Evolutionary conservation across 2,888 invertebrate species (phyloP).

Genomic region (Drosophila glabriapex): DNA sequence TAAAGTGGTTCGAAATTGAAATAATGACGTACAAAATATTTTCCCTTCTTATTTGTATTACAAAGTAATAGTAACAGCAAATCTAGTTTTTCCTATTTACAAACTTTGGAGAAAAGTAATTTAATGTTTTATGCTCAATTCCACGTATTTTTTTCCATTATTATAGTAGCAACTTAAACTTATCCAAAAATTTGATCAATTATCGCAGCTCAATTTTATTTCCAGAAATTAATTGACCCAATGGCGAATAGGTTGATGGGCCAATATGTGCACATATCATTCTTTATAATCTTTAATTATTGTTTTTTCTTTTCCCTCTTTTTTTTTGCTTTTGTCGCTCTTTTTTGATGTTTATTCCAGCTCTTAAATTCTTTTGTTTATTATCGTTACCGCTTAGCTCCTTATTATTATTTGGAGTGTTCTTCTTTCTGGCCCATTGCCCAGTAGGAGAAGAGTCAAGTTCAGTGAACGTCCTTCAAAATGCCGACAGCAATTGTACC

Average conservation of each 20-base stretch:
- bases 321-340: background rate
- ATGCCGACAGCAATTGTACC: constrained; percentile 36
- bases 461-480: constrained; percentile 77
- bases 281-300: constrained; percentile 8
- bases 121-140: background rate
- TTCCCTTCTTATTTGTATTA: background rate
- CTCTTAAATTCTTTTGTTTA: background rate
- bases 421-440: constrained; percentile 17
- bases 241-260: background rate
- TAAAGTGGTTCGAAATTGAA: background rate
- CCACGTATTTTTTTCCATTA: background rate
- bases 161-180: background rate
- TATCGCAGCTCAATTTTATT: background rate
- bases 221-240: background rate
- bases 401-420: background rate
- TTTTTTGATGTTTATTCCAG: constrained; percentile 2
- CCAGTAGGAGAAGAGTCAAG: constrained; percentile 40
- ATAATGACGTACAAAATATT: background rate
- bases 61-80: background rate
- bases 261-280: background rate
- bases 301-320: background rate
- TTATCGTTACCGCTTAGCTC: background rate
- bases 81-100: background rate
- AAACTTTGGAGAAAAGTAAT: background rate
- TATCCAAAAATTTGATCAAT: constrained; percentile 6